Evolutionary conservation across 2,888 invertebrate genomes (phyloP).

Genomic region (Automeris io): DNA sequence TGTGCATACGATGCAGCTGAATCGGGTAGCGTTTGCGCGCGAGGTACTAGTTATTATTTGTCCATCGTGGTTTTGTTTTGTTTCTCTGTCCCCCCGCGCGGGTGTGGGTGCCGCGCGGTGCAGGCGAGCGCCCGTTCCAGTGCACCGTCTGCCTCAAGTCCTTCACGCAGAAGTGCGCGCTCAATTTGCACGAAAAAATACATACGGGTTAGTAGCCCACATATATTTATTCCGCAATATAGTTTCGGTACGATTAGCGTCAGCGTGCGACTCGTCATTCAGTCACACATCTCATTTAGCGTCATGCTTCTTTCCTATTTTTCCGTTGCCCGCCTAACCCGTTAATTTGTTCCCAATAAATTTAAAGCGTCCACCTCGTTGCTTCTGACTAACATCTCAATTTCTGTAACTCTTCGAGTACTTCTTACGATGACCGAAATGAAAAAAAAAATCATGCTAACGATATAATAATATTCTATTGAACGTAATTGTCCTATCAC

Average conservation of each 20-base stretch:
- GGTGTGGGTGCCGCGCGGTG: slow-evolving; percentile 52
- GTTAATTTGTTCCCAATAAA: slow-evolving; percentile 49
- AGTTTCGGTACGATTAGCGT: slow-evolving; percentile 58
- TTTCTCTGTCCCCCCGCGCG: slow-evolving; percentile 73
- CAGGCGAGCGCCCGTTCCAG: slow-evolving; percentile 79
- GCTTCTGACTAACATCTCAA: slow-evolving; percentile 70
- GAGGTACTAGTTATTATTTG: slow-evolving; percentile 59
- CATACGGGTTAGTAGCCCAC: slow-evolving; percentile 80
- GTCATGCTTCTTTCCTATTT: slow-evolving; percentile 68
- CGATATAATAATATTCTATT: slow-evolving; percentile 47
- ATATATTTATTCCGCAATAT: slow-evolving; percentile 62
- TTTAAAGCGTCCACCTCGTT: slow-evolving; percentile 66
- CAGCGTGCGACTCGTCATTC: slow-evolving; percentile 44
- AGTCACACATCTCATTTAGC: slow-evolving; percentile 64
- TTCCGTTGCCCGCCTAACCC: slow-evolving; percentile 73
- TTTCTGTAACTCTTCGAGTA: slow-evolving; percentile 56
- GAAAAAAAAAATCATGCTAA: slow-evolving; percentile 21
- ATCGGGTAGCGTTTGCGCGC: slow-evolving; percentile 28
- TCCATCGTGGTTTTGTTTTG: slow-evolving; percentile 77
- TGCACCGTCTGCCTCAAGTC: slow-evolving; percentile 80
- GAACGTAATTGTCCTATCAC: slow-evolving; percentile 42
- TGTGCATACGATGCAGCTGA: slow-evolving; percentile 8
- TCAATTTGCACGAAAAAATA: slow-evolving; percentile 80
- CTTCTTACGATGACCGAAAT: slow-evolving; percentile 45
- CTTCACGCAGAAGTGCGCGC: slow-evolving; percentile 80